Percentiles rank a stretch among this genome's conserved stretches.
These are phyloP conservation scores for Ammodytes dubius DNA, from an alignment of 2,113 vertebrate species.

Conservation along the genomic window DNA sequence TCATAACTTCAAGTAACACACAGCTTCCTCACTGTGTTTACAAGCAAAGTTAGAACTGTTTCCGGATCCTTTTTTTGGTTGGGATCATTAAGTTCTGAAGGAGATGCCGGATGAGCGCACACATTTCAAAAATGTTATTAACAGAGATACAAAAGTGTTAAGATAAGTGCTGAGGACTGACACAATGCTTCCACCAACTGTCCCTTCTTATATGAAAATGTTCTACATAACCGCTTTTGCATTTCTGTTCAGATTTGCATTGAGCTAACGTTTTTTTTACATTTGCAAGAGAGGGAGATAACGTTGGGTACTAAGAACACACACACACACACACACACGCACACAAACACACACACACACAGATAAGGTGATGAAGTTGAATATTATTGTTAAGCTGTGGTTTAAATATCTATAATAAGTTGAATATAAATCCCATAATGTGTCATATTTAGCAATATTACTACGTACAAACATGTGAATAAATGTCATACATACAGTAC, in stretches of 20 bases:
- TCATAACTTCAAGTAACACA: slow-evolving; percentile 12
- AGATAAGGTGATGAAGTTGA: neutral
- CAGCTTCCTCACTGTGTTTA: slow-evolving; percentile 15
- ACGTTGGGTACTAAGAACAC: neutral
- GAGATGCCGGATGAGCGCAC: slow-evolving; percentile 10
- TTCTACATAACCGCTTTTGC: neutral
- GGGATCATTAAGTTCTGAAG: slow-evolving; percentile 20
- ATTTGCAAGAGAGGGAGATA: neutral
- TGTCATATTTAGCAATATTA: neutral
- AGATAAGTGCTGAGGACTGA: neutral
- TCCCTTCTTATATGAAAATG: neutral
- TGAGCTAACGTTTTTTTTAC: neutral
- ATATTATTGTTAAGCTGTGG: neutral
- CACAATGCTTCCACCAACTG: neutral
- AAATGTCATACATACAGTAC: neutral
- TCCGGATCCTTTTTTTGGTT: neutral
- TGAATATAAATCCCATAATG: neutral
- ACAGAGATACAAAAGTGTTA: neutral
- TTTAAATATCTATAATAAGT: neutral
- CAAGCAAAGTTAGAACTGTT: slow-evolving; percentile 12
- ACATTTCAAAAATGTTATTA: slow-evolving; percentile 18
- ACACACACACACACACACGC: too few species aligned
- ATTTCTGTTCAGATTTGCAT: slow-evolving; percentile 6
- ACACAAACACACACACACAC: too few species aligned
- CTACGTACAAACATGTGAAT: neutral